These are phyloP conservation scores for Glyphotaelius pellucidus DNA, from an alignment of 2,888 invertebrate genomes.

Conservation along the genomic window DNA sequence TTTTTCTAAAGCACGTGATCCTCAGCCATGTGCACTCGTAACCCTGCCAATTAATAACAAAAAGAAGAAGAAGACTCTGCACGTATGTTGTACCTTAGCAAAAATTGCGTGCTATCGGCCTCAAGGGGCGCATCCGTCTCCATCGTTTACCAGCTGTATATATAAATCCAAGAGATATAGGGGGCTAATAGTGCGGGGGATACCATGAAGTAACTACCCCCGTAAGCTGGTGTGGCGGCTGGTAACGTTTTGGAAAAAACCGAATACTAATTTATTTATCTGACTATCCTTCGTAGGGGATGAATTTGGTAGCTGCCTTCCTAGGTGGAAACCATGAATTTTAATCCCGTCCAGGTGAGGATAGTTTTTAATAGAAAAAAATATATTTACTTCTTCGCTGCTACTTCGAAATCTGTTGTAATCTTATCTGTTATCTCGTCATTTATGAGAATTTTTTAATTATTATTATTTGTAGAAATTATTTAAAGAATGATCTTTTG, in stretches of 20 bases:
- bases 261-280: neutral
- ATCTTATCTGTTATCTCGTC: too few species aligned
- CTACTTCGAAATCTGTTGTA: too few species aligned
- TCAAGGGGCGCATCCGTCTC: conserved; percentile 64
- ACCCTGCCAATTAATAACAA: neutral
- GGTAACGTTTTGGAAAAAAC: neutral
- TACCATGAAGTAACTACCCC: conserved; percentile 35
- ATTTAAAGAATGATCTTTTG: too few species aligned
- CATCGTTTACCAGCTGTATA: conserved; percentile 65
- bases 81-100: conserved; percentile 37
- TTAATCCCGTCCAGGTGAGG: neutral
- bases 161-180: conserved; percentile 65
- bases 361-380: neutral
- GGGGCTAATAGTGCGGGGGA: conserved; percentile 33
- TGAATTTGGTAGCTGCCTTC: neutral
- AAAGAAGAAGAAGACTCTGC: neutral
- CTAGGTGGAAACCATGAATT: neutral
- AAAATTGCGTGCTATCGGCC: conserved; percentile 63
- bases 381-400: too few species aligned
- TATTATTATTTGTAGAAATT: too few species aligned
- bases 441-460: too few species aligned
- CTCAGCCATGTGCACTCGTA: too few species aligned
- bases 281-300: neutral
- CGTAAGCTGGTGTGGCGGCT: neutral
- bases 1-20: too few species aligned